phyloP scores from a whole-genome alignment of 2,113 vertebrate genomes.

The Benitochromis conjunctus region DNA sequence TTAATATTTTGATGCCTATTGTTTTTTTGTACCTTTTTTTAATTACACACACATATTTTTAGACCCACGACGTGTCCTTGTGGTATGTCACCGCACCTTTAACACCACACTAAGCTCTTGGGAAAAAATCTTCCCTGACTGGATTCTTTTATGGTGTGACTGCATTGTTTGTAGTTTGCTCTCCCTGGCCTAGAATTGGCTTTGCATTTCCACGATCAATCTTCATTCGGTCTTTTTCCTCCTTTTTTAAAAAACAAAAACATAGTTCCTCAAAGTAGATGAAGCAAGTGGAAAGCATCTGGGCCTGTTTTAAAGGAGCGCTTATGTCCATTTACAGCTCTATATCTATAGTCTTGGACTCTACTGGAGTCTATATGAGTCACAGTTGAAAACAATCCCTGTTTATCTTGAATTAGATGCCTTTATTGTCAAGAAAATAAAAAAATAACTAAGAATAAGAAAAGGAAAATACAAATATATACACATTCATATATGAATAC shows the following conservation, averaged over 20 bases:
- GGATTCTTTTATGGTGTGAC: constrained; percentile 27
- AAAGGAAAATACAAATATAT: background rate
- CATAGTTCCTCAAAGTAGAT: background rate
- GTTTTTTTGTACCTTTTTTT: background rate
- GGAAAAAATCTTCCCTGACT: constrained; percentile 21
- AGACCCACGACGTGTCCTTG: background rate
- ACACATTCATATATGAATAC: background rate
- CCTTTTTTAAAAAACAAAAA: background rate
- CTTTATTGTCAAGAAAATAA: background rate
- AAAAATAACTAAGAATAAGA: background rate
- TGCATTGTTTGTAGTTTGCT: background rate
- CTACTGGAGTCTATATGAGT: background rate
- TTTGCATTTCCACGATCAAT: background rate
- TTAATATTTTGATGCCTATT: rapidly evolving
- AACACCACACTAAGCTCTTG: background rate
- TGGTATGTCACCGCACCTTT: background rate
- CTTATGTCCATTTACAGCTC: rapidly evolving
- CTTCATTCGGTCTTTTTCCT: background rate
- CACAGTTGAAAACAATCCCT: background rate
- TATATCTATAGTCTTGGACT: background rate
- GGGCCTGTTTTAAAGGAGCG: rapidly evolving
- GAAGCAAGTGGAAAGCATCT: background rate
- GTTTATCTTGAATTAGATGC: background rate
- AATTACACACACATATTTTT: background rate
- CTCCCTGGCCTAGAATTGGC: background rate